Conservation (phyloP, 2,113 vertebrate species). For the Epinephelus lanceolatus region DNA sequence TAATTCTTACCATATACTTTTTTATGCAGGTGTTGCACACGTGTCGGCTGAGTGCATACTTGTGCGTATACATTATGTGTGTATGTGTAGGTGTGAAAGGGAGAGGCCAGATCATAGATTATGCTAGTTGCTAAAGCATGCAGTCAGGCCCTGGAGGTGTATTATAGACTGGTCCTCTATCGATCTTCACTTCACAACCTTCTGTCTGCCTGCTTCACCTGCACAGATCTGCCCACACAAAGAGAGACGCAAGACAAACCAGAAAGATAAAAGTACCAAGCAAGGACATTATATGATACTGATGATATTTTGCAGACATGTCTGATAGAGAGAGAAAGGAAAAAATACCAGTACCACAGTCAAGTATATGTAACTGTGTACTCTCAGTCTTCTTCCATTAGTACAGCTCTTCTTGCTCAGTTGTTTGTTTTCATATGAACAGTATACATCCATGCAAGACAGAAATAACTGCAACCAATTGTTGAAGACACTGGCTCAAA, state of each 20-base stretch:
- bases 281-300: background rate
- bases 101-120: conserved; percentile 31
- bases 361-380: background rate
- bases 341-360: background rate
- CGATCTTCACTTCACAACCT: conserved; percentile 21
- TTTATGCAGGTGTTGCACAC: background rate
- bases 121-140: conserved; percentile 19
- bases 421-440: background rate
- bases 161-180: conserved; percentile 20
- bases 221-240: conserved; percentile 6
- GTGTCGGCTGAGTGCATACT: background rate
- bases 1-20: conserved; percentile 15
- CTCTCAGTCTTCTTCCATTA: background rate
- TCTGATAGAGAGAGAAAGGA: background rate
- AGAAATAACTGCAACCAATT: background rate
- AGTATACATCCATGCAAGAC: background rate
- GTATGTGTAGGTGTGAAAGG: background rate
- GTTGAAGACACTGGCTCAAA: background rate
- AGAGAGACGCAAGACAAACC: background rate
- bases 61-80: background rate
- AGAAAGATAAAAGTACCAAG: conserved; percentile 5
- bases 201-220: conserved; percentile 28
- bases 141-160: conserved; percentile 1
- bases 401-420: background rate
- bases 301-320: background rate